Conservation (phyloP, 2,113 vertebrate species). For the Dolichallabes microphthalmus region DNA sequence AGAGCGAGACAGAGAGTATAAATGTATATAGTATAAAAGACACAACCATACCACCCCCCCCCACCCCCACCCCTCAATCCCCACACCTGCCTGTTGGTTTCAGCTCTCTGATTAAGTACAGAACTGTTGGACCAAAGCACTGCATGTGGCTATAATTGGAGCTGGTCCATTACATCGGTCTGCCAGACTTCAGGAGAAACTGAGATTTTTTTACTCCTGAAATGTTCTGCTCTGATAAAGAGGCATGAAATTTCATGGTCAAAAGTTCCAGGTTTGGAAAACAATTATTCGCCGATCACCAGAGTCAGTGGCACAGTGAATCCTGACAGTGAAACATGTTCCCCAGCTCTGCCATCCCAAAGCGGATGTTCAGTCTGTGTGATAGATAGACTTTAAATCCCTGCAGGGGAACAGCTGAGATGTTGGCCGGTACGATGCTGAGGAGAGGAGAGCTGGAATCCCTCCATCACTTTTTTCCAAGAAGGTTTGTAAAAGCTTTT, state of each 20-base stretch:
- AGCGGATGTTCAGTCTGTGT: too few species aligned
- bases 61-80: not conserved
- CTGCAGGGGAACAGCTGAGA: too few species aligned
- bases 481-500: too few species aligned
- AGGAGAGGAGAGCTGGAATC: too few species aligned
- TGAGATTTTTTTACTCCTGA: not conserved
- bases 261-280: not conserved
- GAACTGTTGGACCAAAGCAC: constrained; percentile 4
- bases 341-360: not conserved
- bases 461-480: too few species aligned
- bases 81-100: not conserved
- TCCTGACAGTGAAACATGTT: not conserved
- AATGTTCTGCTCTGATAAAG: not conserved
- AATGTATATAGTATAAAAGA: not conserved
- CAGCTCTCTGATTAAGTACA: constrained; percentile 40
- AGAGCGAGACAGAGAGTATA: not conserved
- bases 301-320: not conserved
- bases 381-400: too few species aligned
- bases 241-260: not conserved
- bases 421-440: too few species aligned
- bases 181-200: constrained; percentile 20
- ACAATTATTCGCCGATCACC: not conserved
- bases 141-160: constrained; percentile 20
- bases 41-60: not conserved
- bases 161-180: constrained; percentile 3